phyloP scores from a whole-genome alignment of 2,888 invertebrate genomes.

The Ichneumoninae sp. region DNA sequence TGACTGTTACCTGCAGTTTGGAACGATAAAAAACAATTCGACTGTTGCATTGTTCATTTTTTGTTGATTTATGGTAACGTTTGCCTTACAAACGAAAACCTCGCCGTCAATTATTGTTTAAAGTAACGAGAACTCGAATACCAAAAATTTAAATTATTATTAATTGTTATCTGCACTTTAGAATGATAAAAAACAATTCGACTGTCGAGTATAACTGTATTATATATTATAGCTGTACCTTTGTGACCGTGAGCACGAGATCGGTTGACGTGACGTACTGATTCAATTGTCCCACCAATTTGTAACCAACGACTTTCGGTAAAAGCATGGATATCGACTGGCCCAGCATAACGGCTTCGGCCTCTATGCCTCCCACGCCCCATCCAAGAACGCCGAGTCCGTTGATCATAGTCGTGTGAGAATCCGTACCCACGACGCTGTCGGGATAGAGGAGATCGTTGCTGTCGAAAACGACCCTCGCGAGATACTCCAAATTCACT shows the following conservation, averaged over 20 bases:
- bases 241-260: conserved; percentile 98
- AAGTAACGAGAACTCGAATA: too few relatives aligned
- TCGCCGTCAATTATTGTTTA: too few relatives aligned
- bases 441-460: conserved; percentile 92
- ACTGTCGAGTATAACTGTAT: too few relatives aligned
- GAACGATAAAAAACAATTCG: too few relatives aligned
- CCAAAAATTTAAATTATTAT: too few relatives aligned
- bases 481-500: conserved; percentile 98
- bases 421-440: conserved; percentile 98
- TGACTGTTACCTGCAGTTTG: too few relatives aligned
- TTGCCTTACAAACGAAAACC: too few relatives aligned
- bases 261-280: conserved; percentile 97
- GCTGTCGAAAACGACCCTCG: conserved; percentile 93
- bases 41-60: not conserved
- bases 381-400: conserved; percentile 98
- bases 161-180: too few relatives aligned
- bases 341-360: conserved; percentile 99
- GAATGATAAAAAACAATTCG: too few relatives aligned
- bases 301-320: conserved; percentile 98
- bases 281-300: conserved; percentile 91
- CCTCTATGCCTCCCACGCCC: conserved; percentile 99
- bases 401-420: conserved; percentile 99
- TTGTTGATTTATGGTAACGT: too few relatives aligned
- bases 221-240: conserved; percentile 88
- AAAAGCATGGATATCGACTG: conserved; percentile 98